phyloP scores from a whole-genome alignment of 2,113 vertebrate genomes.

The Gobius niger region DNA sequence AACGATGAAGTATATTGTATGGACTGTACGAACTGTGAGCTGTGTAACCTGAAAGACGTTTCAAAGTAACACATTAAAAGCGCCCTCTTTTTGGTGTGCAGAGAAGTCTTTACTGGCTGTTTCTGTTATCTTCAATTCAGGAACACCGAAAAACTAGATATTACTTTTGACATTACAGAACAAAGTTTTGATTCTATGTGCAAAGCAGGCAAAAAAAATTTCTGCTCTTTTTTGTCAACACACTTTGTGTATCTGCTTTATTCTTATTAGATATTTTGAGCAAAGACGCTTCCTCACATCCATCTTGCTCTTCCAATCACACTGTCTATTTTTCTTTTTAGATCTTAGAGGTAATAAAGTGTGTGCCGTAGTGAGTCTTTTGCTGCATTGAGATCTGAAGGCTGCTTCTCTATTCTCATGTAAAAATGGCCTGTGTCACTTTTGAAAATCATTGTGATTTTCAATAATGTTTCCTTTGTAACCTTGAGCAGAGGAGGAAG shows the following conservation, averaged over 20 bases:
- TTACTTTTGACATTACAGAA: conserved; percentile 40
- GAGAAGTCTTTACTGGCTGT: conserved; percentile 37
- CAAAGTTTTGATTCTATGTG: conserved; percentile 38
- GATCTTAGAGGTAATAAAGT: conserved; percentile 65
- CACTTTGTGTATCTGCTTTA: conserved; percentile 20
- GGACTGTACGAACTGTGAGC: background rate
- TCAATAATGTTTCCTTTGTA: conserved; percentile 24
- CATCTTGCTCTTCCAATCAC: conserved; percentile 1
- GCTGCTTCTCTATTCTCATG: conserved; percentile 40
- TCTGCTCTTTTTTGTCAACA: conserved; percentile 27
- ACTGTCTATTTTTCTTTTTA: conserved; percentile 5
- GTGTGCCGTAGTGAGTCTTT: conserved; percentile 50
- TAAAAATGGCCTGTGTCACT: conserved; percentile 8
- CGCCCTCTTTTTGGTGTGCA: conserved; percentile 49
- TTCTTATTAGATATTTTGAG: conserved; percentile 49
- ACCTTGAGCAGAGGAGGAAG: conserved; percentile 85
- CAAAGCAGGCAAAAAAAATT: conserved; percentile 41
- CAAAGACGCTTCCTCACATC: conserved; percentile 16
- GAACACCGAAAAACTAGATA: conserved; percentile 51
- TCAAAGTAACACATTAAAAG: background rate
- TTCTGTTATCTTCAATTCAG: conserved; percentile 46
- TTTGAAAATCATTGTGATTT: conserved; percentile 11
- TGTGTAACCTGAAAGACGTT: background rate
- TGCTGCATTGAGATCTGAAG: conserved; percentile 57
- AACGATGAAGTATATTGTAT: too few relatives aligned